phyloP scores from a whole-genome alignment of 2,113 vertebrate genomes.

The Physeter macrocephalus region DNA sequence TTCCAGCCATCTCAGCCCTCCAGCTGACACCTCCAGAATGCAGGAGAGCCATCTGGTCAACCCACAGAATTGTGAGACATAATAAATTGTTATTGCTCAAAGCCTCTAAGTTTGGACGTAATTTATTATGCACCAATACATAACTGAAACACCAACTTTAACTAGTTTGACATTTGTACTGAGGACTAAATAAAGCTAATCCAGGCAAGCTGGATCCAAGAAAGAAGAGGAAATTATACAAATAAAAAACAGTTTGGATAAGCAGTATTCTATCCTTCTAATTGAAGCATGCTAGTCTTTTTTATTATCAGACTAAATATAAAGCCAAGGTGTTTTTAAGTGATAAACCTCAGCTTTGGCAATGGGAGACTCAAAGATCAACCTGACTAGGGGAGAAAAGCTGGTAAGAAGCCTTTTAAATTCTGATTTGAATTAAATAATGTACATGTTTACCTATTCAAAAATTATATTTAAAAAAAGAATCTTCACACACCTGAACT shows the following conservation, averaged over 20 bases:
- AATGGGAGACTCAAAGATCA: conserved; percentile 12
- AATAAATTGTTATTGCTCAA: neutral
- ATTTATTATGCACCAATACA: neutral
- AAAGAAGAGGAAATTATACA: conserved; percentile 38
- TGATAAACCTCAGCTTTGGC: neutral
- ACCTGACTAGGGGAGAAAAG: neutral
- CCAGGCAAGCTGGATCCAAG: neutral
- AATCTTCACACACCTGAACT: neutral
- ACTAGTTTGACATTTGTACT: neutral
- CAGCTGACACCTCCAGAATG: neutral
- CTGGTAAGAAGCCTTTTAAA: neutral
- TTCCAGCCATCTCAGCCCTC: neutral
- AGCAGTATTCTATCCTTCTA: conserved; percentile 27
- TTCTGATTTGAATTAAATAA: conserved; percentile 23
- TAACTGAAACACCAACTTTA: neutral
- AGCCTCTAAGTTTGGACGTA: neutral
- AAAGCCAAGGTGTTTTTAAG: conserved; percentile 58
- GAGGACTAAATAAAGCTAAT: conserved; percentile 40
- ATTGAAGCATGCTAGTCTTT: conserved; percentile 46
- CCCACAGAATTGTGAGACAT: neutral
- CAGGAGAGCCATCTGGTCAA: neutral
- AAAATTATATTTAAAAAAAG: neutral
- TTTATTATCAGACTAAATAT: conserved; percentile 49
- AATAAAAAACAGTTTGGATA: neutral
- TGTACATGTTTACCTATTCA: neutral